Evolutionary conservation across 64 coral and sea anemone genomes (phyloP), one percentile per base, ranked within the genome.

Genomic region (Actinia tenebrosa): DNA sequence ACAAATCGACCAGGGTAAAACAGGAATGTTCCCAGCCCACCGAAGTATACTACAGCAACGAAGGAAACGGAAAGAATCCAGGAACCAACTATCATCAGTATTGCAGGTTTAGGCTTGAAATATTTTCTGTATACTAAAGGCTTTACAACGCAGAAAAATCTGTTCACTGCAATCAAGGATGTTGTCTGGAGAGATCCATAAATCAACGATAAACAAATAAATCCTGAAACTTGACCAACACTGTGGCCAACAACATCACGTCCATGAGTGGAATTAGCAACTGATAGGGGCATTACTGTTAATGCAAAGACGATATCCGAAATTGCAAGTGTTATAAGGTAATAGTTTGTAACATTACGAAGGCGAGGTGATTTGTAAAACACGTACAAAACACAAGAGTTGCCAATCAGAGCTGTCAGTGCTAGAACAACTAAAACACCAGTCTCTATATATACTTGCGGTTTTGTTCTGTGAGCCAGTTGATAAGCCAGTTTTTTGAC

Each of bases 71-170:
- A 14, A 47, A 45, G 7, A 45, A 79, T 45, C 77, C 43, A 79
- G 23, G 18, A 10, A n/a, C 7, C 42, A 45, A 79, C 5, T 6
- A 79, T 47, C 27, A 47, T 79, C 16, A 20, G 1, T 37, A 79
- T 16, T 16, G 42, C 77, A n/a, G 17, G 30, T 80, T 88, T 87
- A 19, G 46, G 53, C 17, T 77, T 62, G 91, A 88, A 92, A 23
- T 84, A 22, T 8, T 50, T 77, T 25, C 86, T 61, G 53, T 92
- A 88, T 16, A 82, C 43, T 10, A 30, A 50, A 6, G 91, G 91
- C 37, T 84, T 86, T 47, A 80, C 86, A 61, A 92, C 83, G 17
- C 86, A 77, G 52, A 88, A 88, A 77, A 80, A 92, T 88, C 91
- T 71, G 61, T 88, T 88, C 9, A 88, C 37, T 54, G 91, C 61